Base-by-base conservation (phyloP, 1,140 invertebrate species). In the Drosophila sproati region DNA sequence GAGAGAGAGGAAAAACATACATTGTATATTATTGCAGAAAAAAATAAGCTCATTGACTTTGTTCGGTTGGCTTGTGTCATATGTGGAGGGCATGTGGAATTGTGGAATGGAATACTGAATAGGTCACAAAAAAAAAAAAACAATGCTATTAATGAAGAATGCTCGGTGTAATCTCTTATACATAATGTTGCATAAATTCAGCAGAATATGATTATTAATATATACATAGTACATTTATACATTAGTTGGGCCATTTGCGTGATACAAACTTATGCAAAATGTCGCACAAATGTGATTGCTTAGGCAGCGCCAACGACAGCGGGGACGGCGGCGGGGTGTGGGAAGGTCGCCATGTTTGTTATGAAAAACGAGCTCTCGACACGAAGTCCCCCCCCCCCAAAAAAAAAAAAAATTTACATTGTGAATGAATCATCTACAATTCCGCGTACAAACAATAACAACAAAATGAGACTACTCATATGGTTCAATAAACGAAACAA, bases 401-500 rank as follows among this genome's bases (percentile, higher is more conserved):
- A 12, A 12, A 12, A 12, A 12, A 12, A 12, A 12, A 12, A 12
- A 35, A 72, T 69, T 69, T 70, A 54, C 48, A 61, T 45, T 48
- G 29, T 63, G 64, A 72, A 56, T 86, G 82, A 86, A 73, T 86
- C 82, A 85, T 80, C 61, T 80, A 77, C 77, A 79, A 86, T 79
- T 86, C 82, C 76, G 79, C 83, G 81, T 88, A 79, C 77, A 67
- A 74, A 55, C 80, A 68, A 74, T 34, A 78, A 77, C 61, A 57
- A 32, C 41, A 47, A 60, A 76, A 78, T 64, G 54, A 41, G 72
- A 70, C 51, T 56, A 62, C 43, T 62, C 66, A 70, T 86, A 69
- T 82, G 82, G 79, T 76, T 86, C 72, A 82, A 81, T 86, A 82
- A 82, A 82, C 80, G 80, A 82, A 73, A 77, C 82, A 77, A 78